Base-by-base conservation (phyloP, 2,888 invertebrate species). In the Apomyelois bistriatella region DNA sequence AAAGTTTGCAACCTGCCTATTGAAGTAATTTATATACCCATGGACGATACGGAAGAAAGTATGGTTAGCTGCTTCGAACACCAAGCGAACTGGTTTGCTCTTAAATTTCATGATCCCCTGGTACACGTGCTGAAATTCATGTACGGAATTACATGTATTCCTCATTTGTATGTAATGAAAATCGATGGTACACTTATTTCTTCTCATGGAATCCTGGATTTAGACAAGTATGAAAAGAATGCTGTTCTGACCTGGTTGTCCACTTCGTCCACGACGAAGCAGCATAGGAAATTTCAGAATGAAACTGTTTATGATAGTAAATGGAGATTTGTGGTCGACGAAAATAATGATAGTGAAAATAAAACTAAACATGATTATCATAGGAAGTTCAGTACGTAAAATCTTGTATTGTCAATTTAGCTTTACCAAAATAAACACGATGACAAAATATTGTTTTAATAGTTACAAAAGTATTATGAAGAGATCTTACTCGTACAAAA, bases 1-100 rank as follows among this genome's bases (percentile, higher is more conserved):
- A 89, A 88, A 55, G 64, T 68, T 12, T 43, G 64, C 0, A 82
- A 86, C 55, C 15, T 88, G 1, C 85, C 88, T 0, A 64, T 89
- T 36, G 89, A 90, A 72, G 89, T 90, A 0, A 76, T 90, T 1
- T 73, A 85, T 35, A 58, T 88, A 0, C 84, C 89, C 0, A 64
- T 84, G 67, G 89, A 89, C 36, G 79, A 80, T 0, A 72, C 53
- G 0, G 66, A 76, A 47, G 60, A 63, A 1, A 75, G 79, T 0
- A 79, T 77, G 68, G 50, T 51, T 12, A 48, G 53, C 0, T 70
- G 74, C 15, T 88, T 62, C 53, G 60, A 74, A 0, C 55, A 60
- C 0, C 89, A 90, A 72, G 89, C 89, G 0, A 89, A 90, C 50
- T 90, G 89, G 89, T 89, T 89, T 51, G 78, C 82, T 42, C 72